Evolutionary conservation across 2,113 vertebrate species (phyloP).

Genomic region (Cheilinus undulatus): DNA sequence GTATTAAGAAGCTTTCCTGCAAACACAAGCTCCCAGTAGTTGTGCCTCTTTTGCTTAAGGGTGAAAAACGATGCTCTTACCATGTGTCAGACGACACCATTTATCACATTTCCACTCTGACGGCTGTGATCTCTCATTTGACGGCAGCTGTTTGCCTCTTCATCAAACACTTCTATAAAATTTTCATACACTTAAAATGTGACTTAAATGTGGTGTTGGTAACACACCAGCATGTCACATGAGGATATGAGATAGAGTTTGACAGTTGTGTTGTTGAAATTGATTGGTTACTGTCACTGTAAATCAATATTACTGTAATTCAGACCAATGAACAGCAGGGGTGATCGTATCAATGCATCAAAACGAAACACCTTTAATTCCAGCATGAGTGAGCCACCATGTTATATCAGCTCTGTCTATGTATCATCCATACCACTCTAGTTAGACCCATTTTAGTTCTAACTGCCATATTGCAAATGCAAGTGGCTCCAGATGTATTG

Average conservation of each 20-base stretch:
- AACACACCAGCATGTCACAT: not conserved
- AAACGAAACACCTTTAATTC: not conserved
- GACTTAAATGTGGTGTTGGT: not conserved
- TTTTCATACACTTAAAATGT: not conserved
- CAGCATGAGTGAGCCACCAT: not conserved
- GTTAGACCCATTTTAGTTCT: slow-evolving; percentile 20
- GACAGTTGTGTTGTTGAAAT: not conserved
- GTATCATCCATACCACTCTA: not conserved
- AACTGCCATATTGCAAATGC: slow-evolving; percentile 15
- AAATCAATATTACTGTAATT: slow-evolving; percentile 26
- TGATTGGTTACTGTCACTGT: not conserved
- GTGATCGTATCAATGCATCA: not conserved
- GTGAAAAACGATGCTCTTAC: not conserved
- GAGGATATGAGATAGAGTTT: not conserved
- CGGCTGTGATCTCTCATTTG: not conserved
- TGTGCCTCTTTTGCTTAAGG: not conserved
- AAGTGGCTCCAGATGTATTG: not conserved
- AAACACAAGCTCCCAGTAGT: not conserved
- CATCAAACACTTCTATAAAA: not conserved
- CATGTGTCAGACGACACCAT: not conserved
- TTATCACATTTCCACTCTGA: not conserved
- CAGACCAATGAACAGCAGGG: slow-evolving; percentile 10
- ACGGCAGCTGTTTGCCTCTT: not conserved
- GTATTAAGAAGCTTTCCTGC: not conserved
- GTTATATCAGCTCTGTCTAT: not conserved